phyloP scores from a whole-genome alignment of 1,140 invertebrate species.

The Capitella teleta region DNA sequence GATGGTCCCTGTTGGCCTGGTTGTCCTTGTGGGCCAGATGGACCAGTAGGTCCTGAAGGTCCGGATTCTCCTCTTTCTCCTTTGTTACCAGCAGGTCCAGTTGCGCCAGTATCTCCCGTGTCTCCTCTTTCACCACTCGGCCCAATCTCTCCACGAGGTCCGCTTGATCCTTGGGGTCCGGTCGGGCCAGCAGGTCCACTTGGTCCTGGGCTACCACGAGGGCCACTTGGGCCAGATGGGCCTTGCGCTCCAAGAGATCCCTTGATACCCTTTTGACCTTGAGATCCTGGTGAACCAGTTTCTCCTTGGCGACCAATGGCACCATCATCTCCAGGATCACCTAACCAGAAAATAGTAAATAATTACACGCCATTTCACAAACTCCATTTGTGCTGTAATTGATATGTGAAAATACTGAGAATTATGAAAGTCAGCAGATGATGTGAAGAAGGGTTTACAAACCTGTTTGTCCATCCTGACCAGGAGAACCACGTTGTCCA shows the following conservation, averaged over 20 bases:
- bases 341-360: not conserved
- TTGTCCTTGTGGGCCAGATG: slow-evolving; percentile 6
- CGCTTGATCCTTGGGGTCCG: not conserved
- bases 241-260: not conserved
- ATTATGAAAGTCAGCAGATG: too few species aligned
- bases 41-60: slow-evolving; percentile 1
- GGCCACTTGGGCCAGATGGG: slow-evolving; percentile 3
- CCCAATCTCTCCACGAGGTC: slow-evolving; percentile 1
- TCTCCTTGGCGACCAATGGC: not conserved
- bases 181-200: not conserved
- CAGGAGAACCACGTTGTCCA: not conserved
- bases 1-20: slow-evolving; percentile 18
- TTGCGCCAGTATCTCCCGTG: not conserved
- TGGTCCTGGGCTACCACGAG: not conserved
- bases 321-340: slow-evolving; percentile 1
- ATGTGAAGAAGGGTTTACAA: too few species aligned
- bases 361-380: not conserved
- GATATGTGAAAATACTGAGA: too few species aligned
- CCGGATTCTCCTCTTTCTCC: slow-evolving; percentile 4
- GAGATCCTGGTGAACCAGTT: not conserved
- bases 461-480: not conserved
- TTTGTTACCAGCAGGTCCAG: not conserved
- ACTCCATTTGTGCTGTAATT: not conserved
- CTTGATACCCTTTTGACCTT: not conserved
- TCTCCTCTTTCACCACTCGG: not conserved